Conservation (phyloP, 2,888 invertebrate genomes). For the Rugalucina vietnamica region DNA sequence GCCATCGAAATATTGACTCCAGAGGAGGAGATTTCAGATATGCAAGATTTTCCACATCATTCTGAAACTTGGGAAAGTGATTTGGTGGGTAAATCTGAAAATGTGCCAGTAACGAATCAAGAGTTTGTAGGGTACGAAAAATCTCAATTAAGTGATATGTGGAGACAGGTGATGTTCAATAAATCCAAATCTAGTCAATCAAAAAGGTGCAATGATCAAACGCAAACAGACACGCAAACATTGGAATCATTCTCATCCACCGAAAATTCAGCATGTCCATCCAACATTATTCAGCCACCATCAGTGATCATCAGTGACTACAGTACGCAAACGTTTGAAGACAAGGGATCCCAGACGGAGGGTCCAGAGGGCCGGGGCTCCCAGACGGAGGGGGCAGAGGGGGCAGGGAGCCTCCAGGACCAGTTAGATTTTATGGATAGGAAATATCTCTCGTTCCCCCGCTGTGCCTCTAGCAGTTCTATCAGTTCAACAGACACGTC, state of each 20-base stretch:
- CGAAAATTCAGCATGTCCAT: not conserved
- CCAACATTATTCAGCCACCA: constrained; percentile 31
- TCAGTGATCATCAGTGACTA: constrained; percentile 67
- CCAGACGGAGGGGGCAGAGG: not conserved
- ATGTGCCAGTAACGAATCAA: not conserved
- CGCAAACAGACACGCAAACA: not conserved
- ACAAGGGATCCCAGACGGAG: constrained; percentile 43
- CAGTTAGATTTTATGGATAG: constrained; percentile 21
- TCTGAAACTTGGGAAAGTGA: not conserved
- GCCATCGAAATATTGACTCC: constrained; percentile 75
- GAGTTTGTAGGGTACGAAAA: constrained; percentile 1
- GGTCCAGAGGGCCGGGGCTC: no score
- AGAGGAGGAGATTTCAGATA: constrained; percentile 69
- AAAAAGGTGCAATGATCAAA: not conserved
- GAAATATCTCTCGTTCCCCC: constrained; percentile 22
- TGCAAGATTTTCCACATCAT: not conserved
- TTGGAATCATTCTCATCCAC: not conserved
- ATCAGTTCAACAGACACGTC: constrained; percentile 51
- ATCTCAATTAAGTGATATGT: not conserved
- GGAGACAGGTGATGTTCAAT: constrained; percentile 5
- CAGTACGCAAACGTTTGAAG: constrained; percentile 40
- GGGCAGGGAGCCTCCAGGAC: not conserved
- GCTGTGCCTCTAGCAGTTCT: constrained; percentile 51
- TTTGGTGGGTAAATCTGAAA: not conserved
- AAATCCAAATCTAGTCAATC: constrained; percentile 1